Evolutionary conservation across 92 coral and sea anemone genomes (phyloP).

Genomic region (Epizoanthus fatuus): DNA sequence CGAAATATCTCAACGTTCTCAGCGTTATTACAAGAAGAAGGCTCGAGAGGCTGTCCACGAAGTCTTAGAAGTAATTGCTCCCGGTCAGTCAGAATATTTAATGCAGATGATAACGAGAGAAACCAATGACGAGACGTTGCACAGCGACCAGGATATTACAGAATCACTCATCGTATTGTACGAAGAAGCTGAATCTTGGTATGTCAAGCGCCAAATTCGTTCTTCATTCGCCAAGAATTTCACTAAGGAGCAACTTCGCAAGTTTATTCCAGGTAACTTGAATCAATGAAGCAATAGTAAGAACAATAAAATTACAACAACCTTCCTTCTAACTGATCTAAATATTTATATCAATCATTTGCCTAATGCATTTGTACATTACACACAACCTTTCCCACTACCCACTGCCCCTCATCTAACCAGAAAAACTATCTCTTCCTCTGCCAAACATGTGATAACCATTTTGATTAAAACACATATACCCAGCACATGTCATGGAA

Average conservation of each 20-base stretch:
- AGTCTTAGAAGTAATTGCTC: conserved; percentile 3
- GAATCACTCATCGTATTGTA: neutral
- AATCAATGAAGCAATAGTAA: neutral
- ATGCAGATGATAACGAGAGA: neutral
- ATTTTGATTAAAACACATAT: no score
- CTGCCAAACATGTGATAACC: no score
- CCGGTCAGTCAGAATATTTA: neutral
- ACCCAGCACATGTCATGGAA: no score
- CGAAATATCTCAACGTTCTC: neutral
- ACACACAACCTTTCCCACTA: no score
- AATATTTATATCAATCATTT: no score
- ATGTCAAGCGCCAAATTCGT: conserved; percentile 6
- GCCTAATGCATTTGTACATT: no score
- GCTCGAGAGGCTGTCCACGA: neutral
- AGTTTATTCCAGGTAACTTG: conserved; percentile 10
- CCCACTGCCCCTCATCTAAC: no score
- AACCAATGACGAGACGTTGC: neutral
- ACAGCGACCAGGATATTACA: neutral
- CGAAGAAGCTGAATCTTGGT: conserved; percentile 1
- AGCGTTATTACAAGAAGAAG: neutral
- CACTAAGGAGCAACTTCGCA: neutral
- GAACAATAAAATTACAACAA: no score
- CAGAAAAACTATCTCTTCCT: no score
- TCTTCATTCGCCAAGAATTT: neutral
- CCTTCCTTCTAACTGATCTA: no score